These are phyloP conservation scores for Xyliphius kryptos DNA, from an alignment of 2,113 vertebrate genomes.

Conservation along the genomic window DNA sequence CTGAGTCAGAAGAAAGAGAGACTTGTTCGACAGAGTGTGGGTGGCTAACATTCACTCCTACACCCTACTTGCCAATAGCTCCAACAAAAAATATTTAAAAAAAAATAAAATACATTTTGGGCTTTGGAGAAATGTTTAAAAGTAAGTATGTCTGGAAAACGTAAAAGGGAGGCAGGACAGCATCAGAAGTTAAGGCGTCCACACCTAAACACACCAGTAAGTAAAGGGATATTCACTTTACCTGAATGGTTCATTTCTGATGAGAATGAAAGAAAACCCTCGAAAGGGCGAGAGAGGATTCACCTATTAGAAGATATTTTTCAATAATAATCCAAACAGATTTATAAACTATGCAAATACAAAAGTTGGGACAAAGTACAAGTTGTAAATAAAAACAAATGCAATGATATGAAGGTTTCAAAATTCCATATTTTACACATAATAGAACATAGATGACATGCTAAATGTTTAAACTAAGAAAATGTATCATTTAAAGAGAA, in stretches of 20 bases:
- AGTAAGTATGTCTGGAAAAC: background rate
- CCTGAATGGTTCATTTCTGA: conserved; percentile 29
- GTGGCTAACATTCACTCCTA: conserved; percentile 32
- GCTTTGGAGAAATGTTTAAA: conserved; percentile 26
- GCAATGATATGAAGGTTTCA: too few relatives aligned
- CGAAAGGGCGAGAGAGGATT: too few relatives aligned
- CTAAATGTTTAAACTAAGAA: too few relatives aligned
- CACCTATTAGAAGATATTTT: too few relatives aligned
- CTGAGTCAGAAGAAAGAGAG: conserved; percentile 32
- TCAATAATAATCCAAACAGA: too few relatives aligned
- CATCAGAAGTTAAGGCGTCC: conserved; percentile 20
- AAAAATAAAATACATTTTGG: conserved; percentile 19
- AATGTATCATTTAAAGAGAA: too few relatives aligned
- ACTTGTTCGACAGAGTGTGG: conserved; percentile 32
- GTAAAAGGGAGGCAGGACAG: conserved; percentile 25
- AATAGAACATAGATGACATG: too few relatives aligned
- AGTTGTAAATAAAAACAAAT: too few relatives aligned
- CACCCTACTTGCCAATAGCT: conserved; percentile 26
- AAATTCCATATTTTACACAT: too few relatives aligned
- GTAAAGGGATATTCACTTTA: conserved; percentile 25
- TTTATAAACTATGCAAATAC: too few relatives aligned
- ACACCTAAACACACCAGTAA: conserved; percentile 29
- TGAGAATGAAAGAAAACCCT: conserved; percentile 24
- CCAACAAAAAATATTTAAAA: conserved; percentile 33
- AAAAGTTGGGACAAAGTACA: too few relatives aligned